Conservation (phyloP, 2,797 vertebrate species). For the Phoeniculus purpureus region DNA sequence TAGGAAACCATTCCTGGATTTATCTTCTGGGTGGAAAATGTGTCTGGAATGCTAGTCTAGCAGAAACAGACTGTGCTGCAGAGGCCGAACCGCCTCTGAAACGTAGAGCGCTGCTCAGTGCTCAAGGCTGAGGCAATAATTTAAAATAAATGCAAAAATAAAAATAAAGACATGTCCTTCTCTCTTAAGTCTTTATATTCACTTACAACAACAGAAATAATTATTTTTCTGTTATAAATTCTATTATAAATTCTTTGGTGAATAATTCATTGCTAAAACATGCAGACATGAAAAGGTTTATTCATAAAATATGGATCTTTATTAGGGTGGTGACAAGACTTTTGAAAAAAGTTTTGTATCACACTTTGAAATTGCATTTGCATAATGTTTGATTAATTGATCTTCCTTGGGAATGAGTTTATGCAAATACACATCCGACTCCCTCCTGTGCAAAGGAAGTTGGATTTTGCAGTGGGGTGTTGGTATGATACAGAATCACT, state of each 20-base stretch:
- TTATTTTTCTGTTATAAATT: not conserved
- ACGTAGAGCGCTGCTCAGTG: not conserved
- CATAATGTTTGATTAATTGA: not conserved
- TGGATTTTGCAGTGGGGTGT: not conserved
- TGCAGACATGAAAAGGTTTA: not conserved
- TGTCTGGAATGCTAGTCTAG: not conserved
- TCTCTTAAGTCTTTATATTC: not conserved
- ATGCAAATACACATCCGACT: not conserved
- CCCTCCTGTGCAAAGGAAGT: not conserved
- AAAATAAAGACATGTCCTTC: not conserved
- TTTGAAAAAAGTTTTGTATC: not conserved
- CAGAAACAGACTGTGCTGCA: not conserved
- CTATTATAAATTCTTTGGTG: not conserved
- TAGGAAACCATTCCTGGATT: not conserved
- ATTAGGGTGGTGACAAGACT: not conserved
- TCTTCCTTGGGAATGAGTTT: not conserved
- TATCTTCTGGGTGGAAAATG: constrained; percentile 29
- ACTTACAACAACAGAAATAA: not conserved
- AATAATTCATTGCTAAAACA: not conserved
- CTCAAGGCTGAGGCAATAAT: not conserved
- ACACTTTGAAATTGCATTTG: constrained; percentile 16
- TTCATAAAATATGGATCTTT: not conserved
- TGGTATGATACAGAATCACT: not conserved
- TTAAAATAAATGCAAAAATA: not conserved
- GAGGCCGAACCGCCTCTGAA: not conserved